Evolutionary conservation across 2,888 invertebrate genomes (phyloP), one percentile per base, ranked within the genome.

Genomic region (Blastobasis adustella): DNA sequence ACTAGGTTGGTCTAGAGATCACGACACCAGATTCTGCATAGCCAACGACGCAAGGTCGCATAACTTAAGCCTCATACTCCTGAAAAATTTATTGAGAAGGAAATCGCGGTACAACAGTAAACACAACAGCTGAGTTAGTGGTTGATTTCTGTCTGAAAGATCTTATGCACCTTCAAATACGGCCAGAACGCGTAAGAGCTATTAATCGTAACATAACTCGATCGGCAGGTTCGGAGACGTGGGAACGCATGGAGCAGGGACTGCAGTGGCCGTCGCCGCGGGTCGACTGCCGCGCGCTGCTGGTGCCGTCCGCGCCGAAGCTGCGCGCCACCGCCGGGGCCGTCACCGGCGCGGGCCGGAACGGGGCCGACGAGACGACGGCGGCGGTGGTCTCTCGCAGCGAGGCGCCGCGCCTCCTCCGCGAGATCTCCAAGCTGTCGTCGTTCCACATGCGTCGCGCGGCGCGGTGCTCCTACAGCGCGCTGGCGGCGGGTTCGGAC

Each of bases 381-480:
- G 68, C 49, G 58, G 60, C 45, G 36, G 46, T 45, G 50, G 47
- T 43, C 42, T 7, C 61, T 55, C 43, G 61, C 60, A 23, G 63
- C 67, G 49, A 66, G 69, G 57, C 78, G 77, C 46, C 71, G 79
- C 54, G 79, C 79, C 48, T 81, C 86, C 85, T 93, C 49, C 89
- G 90, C 47, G 93, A 94, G 76, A 92, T 94, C 56, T 90, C 92
- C 37, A 92, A 93, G 70, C 78, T 94, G n/a, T 93, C 93, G 4
- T 91, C 93, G 62, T 89, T 93, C 64, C 93, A 92, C 73, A 79
- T 93, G 51, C 91, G 93, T 0, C 87, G 92, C 51, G 81, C 92
- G 48, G 92, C 92, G 60, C 92, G 93, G 66, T 93, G 94, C 75
- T 93, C 91, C 61, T 94, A 94, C 77, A 92, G 91, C 54, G 93